Evolutionary conservation across 2,797 vertebrate species (phyloP), one percentile per base, ranked within the genome.

Genomic region (Choloepus didactylus): DNA sequence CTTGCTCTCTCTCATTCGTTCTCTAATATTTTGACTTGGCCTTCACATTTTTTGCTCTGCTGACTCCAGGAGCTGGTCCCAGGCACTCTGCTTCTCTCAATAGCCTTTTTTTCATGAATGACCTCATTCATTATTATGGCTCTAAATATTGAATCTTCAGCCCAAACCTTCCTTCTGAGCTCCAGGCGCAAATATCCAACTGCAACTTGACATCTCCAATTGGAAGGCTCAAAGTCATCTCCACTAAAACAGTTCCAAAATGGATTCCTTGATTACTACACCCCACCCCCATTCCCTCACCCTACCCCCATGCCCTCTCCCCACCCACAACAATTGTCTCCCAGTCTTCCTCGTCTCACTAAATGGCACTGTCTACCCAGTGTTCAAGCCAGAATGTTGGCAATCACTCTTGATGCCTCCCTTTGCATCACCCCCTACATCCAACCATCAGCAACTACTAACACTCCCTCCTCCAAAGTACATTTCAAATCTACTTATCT

Each of bases 121-220:
- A 67, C 18, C 9, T 46, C 19, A 59, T 95, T 25, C 16, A 56
- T 88, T 90, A 27, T 27, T 56, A 19, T 35, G 19, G 19, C 79
- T 94, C 91, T 72, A 67, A 88, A 90, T 67, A 18, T 49, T 89
- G 87, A 84, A 70, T 67, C 18, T 69, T 19, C 69, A 75, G 23
- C 0, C 16, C 64, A 90, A 86, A 64, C 10, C 23, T 60, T 86
- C 77, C 6, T 67, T 66, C n/a, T 70, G 19, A 82, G 23, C 23
- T 88, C 27, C 35, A 93, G 19, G 49, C 19, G 91, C 67, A 93
- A 88, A 67, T 75, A 80, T 41, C 18, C 56, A 54, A 69, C 25
- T 29, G 75, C 3, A 93, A 19, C 49, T 72, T 56, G 73, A 85
- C 8, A 79, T 80, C 31, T 59, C 15, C 51, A 67, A 2, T 31